Evolutionary conservation across 64 coral and sea anemone species (phyloP).

Genomic region (Acropora tenuis): DNA sequence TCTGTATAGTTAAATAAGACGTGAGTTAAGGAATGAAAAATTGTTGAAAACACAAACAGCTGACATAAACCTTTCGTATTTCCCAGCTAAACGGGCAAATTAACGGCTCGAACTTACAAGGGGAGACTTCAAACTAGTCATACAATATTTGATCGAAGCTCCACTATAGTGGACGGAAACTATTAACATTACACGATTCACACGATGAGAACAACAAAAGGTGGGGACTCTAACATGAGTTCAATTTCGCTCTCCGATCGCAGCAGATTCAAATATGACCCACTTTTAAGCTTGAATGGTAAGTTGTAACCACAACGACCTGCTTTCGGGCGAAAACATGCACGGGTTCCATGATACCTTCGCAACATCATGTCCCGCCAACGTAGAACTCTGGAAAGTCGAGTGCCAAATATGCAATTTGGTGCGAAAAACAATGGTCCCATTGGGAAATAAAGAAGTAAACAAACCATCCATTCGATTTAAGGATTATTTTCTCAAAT

Average conservation of each 20-base stretch:
- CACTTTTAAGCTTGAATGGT: neutral
- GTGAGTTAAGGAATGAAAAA: too few species aligned
- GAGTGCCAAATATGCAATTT: neutral
- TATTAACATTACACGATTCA: neutral
- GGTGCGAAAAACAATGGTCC: slow-evolving; percentile 1
- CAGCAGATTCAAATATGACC: neutral
- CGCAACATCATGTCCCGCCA: neutral
- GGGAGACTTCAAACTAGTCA: neutral
- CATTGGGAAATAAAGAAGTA: slow-evolving; percentile 32
- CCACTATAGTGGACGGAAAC: neutral
- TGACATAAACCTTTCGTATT: too few species aligned
- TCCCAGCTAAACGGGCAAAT: too few species aligned
- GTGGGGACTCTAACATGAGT: neutral
- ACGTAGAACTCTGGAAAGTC: neutral
- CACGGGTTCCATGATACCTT: neutral
- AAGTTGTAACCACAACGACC: slow-evolving; percentile 13
- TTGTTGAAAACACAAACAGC: too few species aligned
- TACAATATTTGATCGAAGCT: neutral
- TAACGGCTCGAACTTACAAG: too few species aligned
- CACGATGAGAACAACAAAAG: neutral
- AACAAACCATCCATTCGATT: slow-evolving; percentile 13
- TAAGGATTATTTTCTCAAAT: slow-evolving; percentile 13
- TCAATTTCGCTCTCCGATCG: neutral
- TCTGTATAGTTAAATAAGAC: too few species aligned
- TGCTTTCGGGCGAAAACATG: slow-evolving; percentile 1